Evolutionary conservation across 1,140 invertebrate genomes (phyloP), one percentile per base, ranked within the genome.

Genomic region (Hyles euphorbiae): DNA sequence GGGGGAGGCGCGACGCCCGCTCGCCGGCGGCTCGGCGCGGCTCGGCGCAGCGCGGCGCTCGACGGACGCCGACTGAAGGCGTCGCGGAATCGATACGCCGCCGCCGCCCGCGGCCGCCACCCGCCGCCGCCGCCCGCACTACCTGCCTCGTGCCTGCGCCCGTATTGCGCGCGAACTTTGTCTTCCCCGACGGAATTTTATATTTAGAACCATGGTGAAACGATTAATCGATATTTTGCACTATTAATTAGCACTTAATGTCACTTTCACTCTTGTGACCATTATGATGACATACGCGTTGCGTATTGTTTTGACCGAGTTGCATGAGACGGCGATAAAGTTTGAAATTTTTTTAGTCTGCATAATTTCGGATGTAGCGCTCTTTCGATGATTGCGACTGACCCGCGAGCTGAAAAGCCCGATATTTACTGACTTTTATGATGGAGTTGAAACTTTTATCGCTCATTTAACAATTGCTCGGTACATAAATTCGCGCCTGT

Each of bases 191-290:
- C 81, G 72, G 81, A 85, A 85, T 88, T 88, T 88, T 88, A 88
- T 88, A 88, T 88, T 88, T 87, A 88, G 85, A 88, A 81, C 76
- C 83, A 82, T 83, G 79, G 81, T 83, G 75, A 88, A 88, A 84
- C 82, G 81, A 87, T 87, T 86, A 79, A 87, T 88, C 85, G 74
- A 88, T 88, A 88, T 78, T 88, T 88, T 86, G 83, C 85, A 86
- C 85, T 84, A 84, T 86, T 82, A 84, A 88, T 86, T 88, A 86
- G 70, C 43, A 53, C 56, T 53, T 65, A 40, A 74, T 67, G 73
- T 22, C 74, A 85, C 80, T 84, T 84, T 84, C 83, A 68, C 36
- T 40, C 5, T 40, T 8, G 4, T 8, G 8, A 8, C 2, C 8
- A 40, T 40, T 40, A 40, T 8, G 8, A 40, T 40, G 36, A 40